Evolutionary conservation across 2,113 vertebrate species (phyloP), one percentile per base, ranked within the genome.

Genomic region (Notothenia coriiceps): DNA sequence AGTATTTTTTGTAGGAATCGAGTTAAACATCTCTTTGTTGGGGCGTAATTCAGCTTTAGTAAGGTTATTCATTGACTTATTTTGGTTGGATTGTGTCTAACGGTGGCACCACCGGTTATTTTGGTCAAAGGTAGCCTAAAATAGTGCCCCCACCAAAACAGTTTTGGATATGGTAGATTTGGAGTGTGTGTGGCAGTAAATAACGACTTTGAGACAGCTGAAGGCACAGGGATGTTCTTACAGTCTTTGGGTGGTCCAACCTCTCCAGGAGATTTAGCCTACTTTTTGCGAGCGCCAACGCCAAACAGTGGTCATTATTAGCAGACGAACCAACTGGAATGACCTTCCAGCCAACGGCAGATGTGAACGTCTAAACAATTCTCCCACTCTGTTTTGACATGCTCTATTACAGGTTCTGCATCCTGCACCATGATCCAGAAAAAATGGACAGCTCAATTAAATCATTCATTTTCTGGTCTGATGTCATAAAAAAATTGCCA

Each of bases 381-480:
- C 89, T 87, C 76, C 82, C 74, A 73, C 84, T 87, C 68, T 88
- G 87, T 91, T 93, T 91, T 86, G 87, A 87, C 87, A 67, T 71
- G 86, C 84, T 92, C 91, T 93, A 94, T 93, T 93, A 92, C 90
- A 93, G 91, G 89, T 79, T 89, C 57, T 82, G 81, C 57, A 74
- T 90, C 84, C 69, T 79, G 46, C 81, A 83, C 59, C 75, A 86
- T 40, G 79, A 84, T 86, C 74, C 80, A 78, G 78, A 74, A 81
- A 93, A 93, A 90, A 87, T 81, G 84, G 83, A 83, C 80, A 84
- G 80, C 73, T 76, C 85, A 88, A 91, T 91, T 86, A 93, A 93
- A 94, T 95, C 90, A 93, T 94, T 94, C 88, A 94, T 94, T 95
- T 94, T 93, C 91, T 92, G 80, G 81, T 93, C 90, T 94, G 94